Conservation (phyloP, 2,797 vertebrate genomes). For the Podarcis lilfordi region DNA sequence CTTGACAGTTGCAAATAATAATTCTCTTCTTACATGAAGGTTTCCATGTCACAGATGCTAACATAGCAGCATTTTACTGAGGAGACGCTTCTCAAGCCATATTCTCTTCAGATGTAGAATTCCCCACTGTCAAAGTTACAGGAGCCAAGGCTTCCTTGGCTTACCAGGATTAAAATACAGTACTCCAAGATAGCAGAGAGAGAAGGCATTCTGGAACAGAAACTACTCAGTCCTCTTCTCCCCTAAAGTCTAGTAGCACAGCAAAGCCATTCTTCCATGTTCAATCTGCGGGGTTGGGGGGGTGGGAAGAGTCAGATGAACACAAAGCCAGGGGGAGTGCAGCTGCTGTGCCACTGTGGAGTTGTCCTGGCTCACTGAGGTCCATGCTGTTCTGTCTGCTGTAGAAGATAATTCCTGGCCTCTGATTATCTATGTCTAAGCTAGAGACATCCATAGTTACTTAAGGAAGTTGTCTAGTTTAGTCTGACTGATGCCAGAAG, state of each 20-base stretch:
- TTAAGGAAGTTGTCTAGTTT: conserved; percentile 87
- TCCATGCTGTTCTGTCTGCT: neutral
- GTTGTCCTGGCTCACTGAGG: neutral
- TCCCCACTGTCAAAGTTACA: neutral
- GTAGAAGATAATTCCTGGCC: neutral
- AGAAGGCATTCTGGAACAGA: neutral
- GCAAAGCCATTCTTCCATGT: neutral
- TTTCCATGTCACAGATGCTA: neutral
- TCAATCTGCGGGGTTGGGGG: neutral
- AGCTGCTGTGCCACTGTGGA: neutral
- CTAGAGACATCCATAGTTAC: conserved; percentile 33
- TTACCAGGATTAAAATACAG: neutral
- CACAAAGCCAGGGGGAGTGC: neutral
- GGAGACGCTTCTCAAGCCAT: neutral
- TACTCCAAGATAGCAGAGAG: neutral
- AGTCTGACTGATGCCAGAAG: conserved; percentile 74
- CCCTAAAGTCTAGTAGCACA: neutral
- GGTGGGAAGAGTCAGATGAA: neutral
- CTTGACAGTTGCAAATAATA: neutral
- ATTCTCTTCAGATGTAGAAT: neutral
- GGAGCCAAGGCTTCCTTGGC: neutral
- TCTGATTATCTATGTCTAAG: neutral
- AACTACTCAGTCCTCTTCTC: neutral
- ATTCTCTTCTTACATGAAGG: neutral
- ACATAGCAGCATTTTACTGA: neutral